Base-by-base conservation (phyloP, 2,113 vertebrate species). In the Microtus oregoni region DNA sequence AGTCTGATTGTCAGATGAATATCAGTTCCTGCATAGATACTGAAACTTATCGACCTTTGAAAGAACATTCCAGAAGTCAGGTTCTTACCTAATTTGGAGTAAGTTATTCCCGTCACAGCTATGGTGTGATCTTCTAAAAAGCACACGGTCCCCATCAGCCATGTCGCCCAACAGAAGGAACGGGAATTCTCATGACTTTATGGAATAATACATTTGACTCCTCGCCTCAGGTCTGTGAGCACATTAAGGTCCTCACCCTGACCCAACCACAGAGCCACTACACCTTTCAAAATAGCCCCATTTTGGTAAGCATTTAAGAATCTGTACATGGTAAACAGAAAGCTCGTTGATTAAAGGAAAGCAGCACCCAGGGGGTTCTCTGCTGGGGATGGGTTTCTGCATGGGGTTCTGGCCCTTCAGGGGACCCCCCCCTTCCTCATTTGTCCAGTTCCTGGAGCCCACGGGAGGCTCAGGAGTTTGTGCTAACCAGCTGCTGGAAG, bases 401-500 rank as follows among this genome's bases (percentile, higher is more conserved):
- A 4, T 1, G 3, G 50, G 7, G 8, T 52, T 52, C 58, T 47
- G 15, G 26, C 14, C 13, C 38, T 32, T 52, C 22, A 5, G 65
- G 94, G 65, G 19, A 30, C 58, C 41, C 1, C 44, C 44, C 47
- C 0, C 0, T n/a, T 47, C 78, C n/a, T 77, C 86, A 30, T 7
- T 0, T 1, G 76, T 5, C 61, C 55, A 35, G 7, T 72, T 67
- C 79, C 55, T 6, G 3, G 9, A 3, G 26, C 58, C 70, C 1
- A 12, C 11, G 2, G 93, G 87, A 81, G 67, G 35, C 41, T 77
- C 30, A 0, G 5, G 3, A 10, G 52, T 12, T 5, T 63, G 28
- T 14, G 20, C 1, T n/a, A 38, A 22, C 52, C 86, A 68, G 70
- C 68, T 86, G 58, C 58, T 12, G 65, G 77, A 98, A 98, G 96